Percentiles rank a stretch among this genome's conserved stretches.
These are phyloP conservation scores for Lepeophtheirus salmonis DNA, from an alignment of 1,140 invertebrate genomes.

Conservation along the genomic window DNA sequence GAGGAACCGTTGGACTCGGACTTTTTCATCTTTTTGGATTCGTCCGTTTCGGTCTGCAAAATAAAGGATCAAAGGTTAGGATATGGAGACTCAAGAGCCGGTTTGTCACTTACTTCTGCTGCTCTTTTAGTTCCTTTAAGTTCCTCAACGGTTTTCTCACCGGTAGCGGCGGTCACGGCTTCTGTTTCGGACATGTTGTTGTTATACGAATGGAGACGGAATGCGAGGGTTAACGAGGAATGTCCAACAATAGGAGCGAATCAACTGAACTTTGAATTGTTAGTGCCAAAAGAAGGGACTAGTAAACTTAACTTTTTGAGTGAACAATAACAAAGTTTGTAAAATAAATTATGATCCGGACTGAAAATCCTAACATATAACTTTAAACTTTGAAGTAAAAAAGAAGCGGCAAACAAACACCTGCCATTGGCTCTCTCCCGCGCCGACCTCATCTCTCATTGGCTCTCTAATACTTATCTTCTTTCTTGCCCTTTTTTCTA, in stretches of 20 bases:
- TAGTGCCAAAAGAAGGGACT: neutral
- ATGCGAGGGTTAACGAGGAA: neutral
- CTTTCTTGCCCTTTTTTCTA: neutral
- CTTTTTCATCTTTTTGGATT: slow-evolving; percentile 8
- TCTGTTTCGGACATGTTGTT: slow-evolving; percentile 16
- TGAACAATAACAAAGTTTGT: neutral
- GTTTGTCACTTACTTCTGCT: slow-evolving; percentile 52
- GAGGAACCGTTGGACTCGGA: neutral
- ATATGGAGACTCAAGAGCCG: neutral
- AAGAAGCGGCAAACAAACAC: neutral
- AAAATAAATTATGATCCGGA: neutral
- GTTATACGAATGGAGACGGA: neutral
- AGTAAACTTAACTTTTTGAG: neutral
- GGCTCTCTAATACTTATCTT: neutral
- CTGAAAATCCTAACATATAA: neutral
- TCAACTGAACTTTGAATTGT: neutral
- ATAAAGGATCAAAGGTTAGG: neutral
- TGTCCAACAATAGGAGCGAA: neutral
- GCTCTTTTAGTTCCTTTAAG: slow-evolving; percentile 66
- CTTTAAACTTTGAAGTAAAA: neutral
- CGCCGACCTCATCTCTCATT: neutral
- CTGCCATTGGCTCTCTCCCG: neutral
- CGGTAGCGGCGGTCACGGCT: slow-evolving; percentile 8
- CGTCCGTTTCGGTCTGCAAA: neutral
- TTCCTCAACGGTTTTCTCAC: slow-evolving; percentile 38